These are phyloP conservation scores for Pongo abelii DNA, from an alignment of 2,113 vertebrate species.

Conservation along the genomic window DNA sequence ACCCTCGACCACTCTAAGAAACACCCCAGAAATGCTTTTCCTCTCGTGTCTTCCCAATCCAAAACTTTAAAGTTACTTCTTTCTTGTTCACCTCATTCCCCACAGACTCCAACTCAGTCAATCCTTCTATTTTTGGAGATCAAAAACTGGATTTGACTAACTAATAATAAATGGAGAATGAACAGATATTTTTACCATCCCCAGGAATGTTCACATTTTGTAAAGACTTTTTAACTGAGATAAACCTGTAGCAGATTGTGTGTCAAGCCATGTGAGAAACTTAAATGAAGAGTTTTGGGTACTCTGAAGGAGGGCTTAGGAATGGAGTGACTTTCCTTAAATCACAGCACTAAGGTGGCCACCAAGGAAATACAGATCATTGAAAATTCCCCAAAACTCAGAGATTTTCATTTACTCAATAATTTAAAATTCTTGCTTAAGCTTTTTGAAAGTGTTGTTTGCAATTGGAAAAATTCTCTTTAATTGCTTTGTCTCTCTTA, in stretches of 20 bases:
- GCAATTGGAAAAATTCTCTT: neutral
- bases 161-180: neutral
- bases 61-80: neutral
- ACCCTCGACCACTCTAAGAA: neutral
- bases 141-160: neutral
- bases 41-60: neutral
- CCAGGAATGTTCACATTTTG: neutral
- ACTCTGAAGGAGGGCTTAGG: neutral
- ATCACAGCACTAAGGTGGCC: neutral
- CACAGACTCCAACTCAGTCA: neutral
- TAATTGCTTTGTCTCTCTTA: neutral
- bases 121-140: neutral
- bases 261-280: neutral
- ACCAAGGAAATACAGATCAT: neutral
- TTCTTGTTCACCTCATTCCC: neutral
- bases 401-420: neutral
- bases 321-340: neutral
- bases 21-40: neutral
- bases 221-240: neutral
- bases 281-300: neutral
- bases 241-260: neutral
- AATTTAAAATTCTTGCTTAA: neutral
- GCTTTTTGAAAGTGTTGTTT: neutral
- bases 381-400: neutral
- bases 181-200: neutral